Evolutionary conservation across 2,113 vertebrate genomes (phyloP).

Genomic region (Phainopepla nitens): DNA sequence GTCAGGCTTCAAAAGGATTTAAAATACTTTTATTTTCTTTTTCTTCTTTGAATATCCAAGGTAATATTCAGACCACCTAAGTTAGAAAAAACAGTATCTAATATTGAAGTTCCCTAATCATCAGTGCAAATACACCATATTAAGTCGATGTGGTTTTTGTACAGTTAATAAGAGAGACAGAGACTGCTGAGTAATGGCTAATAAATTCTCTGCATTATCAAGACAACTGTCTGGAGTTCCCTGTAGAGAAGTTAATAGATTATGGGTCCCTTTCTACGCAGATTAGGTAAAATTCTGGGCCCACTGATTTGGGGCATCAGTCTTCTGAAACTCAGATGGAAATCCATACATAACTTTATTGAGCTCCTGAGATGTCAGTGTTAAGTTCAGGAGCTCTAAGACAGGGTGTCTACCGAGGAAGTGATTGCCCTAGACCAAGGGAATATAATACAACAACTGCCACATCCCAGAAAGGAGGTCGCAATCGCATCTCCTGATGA

Average conservation of each 20-base stretch:
- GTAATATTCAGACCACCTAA: background rate
- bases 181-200: background rate
- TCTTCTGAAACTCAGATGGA: background rate
- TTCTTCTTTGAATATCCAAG: background rate
- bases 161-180: background rate
- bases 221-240: background rate
- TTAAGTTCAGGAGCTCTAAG: background rate
- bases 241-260: background rate
- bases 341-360: background rate
- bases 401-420: background rate
- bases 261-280: background rate
- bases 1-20: background rate
- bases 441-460: background rate
- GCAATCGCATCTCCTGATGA: background rate
- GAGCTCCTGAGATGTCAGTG: background rate
- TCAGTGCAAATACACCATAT: background rate
- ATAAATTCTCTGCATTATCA: background rate
- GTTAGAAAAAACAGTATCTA: background rate
- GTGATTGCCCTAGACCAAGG: background rate
- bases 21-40: background rate
- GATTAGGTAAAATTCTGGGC: background rate
- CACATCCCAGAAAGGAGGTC: accelerated
- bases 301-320: background rate
- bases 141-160: background rate
- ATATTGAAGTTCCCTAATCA: background rate